A percentile compares a stretch with the other conserved stretches of the same genome.
phyloP scores from a whole-genome alignment of 2,113 vertebrate genomes.

The Lepus europaeus region DNA sequence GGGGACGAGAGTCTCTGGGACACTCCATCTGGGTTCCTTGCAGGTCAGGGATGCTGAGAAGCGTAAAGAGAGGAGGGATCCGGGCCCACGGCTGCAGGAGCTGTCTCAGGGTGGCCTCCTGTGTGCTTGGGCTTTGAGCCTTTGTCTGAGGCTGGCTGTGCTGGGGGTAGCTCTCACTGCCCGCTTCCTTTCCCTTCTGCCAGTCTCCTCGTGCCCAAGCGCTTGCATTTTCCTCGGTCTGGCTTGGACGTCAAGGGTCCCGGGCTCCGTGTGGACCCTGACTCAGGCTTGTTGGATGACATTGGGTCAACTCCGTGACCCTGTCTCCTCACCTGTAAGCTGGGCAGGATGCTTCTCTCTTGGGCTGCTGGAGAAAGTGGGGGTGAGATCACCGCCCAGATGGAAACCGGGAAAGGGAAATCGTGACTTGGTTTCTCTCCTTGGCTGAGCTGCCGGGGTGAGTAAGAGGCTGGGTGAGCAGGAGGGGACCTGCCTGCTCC shows the following conservation, averaged over 20 bases:
- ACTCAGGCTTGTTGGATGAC: not conserved
- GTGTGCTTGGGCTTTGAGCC: not conserved
- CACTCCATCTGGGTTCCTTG: not conserved
- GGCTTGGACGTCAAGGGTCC: not conserved
- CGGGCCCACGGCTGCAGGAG: not conserved
- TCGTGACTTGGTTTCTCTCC: not conserved
- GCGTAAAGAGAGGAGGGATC: not conserved
- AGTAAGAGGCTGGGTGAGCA: constrained; percentile 9
- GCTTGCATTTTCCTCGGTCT: not conserved
- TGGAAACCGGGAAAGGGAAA: constrained; percentile 39
- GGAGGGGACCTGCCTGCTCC: not conserved
- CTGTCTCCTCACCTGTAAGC: constrained; percentile 3
- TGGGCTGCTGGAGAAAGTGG: constrained; percentile 20
- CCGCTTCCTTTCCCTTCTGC: not conserved
- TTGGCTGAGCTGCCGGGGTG: not conserved
- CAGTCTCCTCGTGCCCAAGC: not conserved
- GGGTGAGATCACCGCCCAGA: not conserved
- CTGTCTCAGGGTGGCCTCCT: not conserved
- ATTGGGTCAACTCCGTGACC: not conserved
- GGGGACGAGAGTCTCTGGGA: not conserved
- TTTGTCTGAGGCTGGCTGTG: not conserved
- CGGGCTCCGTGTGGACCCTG: not conserved
- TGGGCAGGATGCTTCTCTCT: not conserved
- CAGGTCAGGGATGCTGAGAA: not conserved
- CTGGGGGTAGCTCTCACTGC: not conserved